Conservation (phyloP, 2,797 vertebrate genomes). For the Halcyon leucocephala region DNA sequence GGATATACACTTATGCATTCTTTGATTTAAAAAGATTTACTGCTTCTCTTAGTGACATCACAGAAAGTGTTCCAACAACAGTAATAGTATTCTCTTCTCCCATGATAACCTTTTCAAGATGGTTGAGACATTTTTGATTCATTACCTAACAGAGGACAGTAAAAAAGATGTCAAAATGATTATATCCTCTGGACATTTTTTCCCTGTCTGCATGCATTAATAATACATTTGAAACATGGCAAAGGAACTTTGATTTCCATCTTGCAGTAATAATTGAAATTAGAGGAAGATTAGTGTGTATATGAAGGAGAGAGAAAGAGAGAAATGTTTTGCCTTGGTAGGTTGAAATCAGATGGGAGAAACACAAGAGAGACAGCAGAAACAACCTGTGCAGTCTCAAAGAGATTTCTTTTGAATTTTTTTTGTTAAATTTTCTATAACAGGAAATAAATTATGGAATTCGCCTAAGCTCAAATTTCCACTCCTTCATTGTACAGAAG, state of each 20-base stretch:
- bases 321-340: not conserved
- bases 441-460: not conserved
- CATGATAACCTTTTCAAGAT: not conserved
- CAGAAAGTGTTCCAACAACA: not conserved
- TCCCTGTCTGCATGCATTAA: not conserved
- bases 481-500: not conserved
- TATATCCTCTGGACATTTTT: not conserved
- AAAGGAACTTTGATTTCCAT: constrained; percentile 34
- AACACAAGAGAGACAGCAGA: not conserved
- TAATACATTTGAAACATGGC: constrained; percentile 28
- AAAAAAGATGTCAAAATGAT: constrained; percentile 50
- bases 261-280: not conserved
- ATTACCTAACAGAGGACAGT: not conserved
- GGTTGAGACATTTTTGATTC: constrained; percentile 33
- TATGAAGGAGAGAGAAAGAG: not conserved
- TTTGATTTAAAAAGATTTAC: not conserved
- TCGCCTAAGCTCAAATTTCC: not conserved
- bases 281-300: not conserved
- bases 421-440: not conserved
- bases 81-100: constrained; percentile 17
- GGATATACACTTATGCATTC: not conserved
- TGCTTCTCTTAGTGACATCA: not conserved
- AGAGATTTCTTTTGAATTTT: not conserved
- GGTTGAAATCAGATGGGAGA: not conserved
- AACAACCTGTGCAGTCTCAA: not conserved